Base-by-base conservation (phyloP, 2,113 vertebrate species). In the Entomyzon cyanotis region DNA sequence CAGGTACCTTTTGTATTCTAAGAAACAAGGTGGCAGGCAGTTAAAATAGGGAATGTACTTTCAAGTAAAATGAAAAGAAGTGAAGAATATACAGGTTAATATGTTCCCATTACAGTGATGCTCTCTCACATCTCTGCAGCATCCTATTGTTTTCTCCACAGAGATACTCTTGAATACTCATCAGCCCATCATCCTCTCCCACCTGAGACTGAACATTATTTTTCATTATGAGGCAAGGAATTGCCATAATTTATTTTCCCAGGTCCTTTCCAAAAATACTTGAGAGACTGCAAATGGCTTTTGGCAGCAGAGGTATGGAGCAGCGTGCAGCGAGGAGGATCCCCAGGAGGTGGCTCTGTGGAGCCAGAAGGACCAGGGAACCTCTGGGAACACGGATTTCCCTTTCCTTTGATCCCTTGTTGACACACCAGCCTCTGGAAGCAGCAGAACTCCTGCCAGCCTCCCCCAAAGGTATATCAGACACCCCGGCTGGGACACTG, bases 341-440 rank as follows among this genome's bases (percentile, higher is more conserved):
- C 16, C 44, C 92, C 90, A 83, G 65, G 33, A 69, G 84, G 64
- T 75, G 88, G 81, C 87, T 95, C 90, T 76, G 65, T 15, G 17
- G 70, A 93, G 75, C 84, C 58, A 28, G 5, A n/a, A 75, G 78
- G 52, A 93, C 11, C 42, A 35, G 18, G 33, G 2, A 84, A 69
- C 20, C 65, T 73, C 30, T 7, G 23, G 13, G 39, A 89, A 46
- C 31, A 17, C 0, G 0, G 0, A 82, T 37, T 75, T 68, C 69
- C 60, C 60, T 87, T 56, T 65, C 53, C 50, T 47, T 44, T 13
- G 2, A 27, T 21, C 55, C 8, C 15, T 2, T 35, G 50, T 4
- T n/a, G 59, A 33, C 56, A 50, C 47, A 33, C 6, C 11, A 52
- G 53, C 37, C 53, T 80, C 60, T 28, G 25, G 9, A 73, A 69